These are phyloP conservation scores for Pandemis cinnamomeana DNA, from an alignment of 2,888 invertebrate genomes.

Conservation along the genomic window DNA sequence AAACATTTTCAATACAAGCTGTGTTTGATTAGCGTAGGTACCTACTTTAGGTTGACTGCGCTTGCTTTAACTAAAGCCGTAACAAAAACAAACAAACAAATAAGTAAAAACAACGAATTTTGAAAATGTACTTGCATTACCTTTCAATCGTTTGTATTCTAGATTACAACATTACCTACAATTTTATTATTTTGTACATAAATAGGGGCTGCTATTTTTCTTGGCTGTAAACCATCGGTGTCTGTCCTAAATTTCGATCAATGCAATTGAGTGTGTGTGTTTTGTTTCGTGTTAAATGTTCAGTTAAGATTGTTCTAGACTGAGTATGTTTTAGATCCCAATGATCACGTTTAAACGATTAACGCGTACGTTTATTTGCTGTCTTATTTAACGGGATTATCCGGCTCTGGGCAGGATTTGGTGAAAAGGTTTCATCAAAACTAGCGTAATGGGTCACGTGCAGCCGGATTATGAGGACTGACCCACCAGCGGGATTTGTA, in stretches of 20 bases:
- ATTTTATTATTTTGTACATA: too few species aligned
- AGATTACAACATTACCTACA: too few species aligned
- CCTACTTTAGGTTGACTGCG: too few species aligned
- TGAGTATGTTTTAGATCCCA: not conserved
- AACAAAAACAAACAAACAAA: not conserved
- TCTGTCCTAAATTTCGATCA: too few species aligned
- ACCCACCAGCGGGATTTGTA: slow-evolving; percentile 26
- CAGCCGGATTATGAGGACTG: slow-evolving; percentile 14
- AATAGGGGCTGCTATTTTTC: too few species aligned
- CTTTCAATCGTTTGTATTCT: too few species aligned
- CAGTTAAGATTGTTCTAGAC: not conserved
- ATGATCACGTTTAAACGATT: not conserved
- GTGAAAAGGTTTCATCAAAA: slow-evolving; percentile 24
- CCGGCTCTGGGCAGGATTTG: not conserved
- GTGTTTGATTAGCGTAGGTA: too few species aligned
- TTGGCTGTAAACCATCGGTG: too few species aligned
- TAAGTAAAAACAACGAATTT: too few species aligned
- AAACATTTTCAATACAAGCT: not conserved
- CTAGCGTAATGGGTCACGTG: slow-evolving; percentile 14
- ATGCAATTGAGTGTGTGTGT: too few species aligned
- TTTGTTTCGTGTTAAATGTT: not conserved
- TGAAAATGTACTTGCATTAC: too few species aligned
- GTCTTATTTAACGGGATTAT: slow-evolving; percentile 5
- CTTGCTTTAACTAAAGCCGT: not conserved
- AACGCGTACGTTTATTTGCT: slow-evolving; percentile 5